phyloP scores from a whole-genome alignment of 2,797 vertebrate genomes.

The Microcaecilia unicolor region DNA sequence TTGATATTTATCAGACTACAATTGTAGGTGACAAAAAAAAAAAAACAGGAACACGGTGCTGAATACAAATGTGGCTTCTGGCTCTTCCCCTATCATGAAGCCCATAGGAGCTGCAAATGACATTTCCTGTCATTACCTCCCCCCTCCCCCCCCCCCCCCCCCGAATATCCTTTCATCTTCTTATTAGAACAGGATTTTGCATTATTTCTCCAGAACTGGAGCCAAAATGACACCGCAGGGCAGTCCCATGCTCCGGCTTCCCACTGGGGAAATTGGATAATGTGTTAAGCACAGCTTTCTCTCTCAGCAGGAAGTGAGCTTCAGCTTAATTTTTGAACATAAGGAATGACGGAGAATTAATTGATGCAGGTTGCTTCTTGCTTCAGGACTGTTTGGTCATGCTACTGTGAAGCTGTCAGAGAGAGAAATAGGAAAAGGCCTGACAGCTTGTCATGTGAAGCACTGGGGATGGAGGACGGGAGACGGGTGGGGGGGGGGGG shows the following conservation, averaged over 20 bases:
- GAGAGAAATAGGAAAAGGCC: no score
- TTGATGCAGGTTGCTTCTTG: no score
- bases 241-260: neutral
- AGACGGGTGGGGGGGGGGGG: no score
- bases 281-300: constrained; percentile 11
- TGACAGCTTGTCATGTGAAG: neutral
- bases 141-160: no score
- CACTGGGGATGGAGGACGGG: no score
- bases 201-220: constrained; percentile 1
- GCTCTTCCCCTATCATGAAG: no score
- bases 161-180: neutral
- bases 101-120: constrained; percentile 2
- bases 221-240: neutral
- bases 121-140: neutral
- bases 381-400: no score
- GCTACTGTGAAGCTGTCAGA: no score
- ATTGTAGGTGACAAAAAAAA: no score
- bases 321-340: constrained; percentile 3
- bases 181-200: neutral
- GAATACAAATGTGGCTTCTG: no score
- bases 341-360: constrained; percentile 7
- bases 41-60: no score
- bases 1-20: no score
- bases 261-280: constrained; percentile 4
- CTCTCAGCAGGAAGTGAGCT: constrained; percentile 4